phyloP scores from a whole-genome alignment of 2,113 vertebrate genomes.

The Labeo catla region DNA sequence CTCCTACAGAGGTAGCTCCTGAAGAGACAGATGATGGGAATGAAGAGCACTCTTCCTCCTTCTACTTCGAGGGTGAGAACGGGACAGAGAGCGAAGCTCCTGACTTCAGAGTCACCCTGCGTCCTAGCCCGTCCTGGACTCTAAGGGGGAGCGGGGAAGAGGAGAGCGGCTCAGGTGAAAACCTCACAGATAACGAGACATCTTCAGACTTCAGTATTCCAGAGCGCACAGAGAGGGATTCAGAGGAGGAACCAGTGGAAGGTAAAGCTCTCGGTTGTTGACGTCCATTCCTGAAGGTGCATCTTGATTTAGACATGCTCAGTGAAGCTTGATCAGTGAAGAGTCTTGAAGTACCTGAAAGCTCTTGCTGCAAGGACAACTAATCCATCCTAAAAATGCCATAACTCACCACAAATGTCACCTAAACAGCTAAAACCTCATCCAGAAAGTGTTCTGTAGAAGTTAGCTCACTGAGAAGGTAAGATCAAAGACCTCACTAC shows the following conservation, averaged over 20 bases:
- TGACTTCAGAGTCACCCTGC: slow-evolving; percentile 64
- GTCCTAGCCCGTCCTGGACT: slow-evolving; percentile 75
- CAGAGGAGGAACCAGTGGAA: slow-evolving; percentile 81
- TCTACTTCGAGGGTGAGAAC: slow-evolving; percentile 78
- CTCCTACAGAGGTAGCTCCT: slow-evolving; percentile 49
- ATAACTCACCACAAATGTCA: slow-evolving; percentile 43
- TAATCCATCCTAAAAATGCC: slow-evolving; percentile 50
- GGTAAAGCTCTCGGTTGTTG: slow-evolving; percentile 77
- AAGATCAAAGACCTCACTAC: slow-evolving; percentile 48
- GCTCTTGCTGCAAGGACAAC: slow-evolving; percentile 43
- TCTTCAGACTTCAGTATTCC: slow-evolving; percentile 96
- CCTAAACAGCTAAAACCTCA: slow-evolving; percentile 26
- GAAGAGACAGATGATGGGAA: slow-evolving; percentile 51
- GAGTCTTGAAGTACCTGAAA: slow-evolving; percentile 26
- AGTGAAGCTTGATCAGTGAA: slow-evolving; percentile 70
- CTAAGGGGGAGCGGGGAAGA: slow-evolving; percentile 80
- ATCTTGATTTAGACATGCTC: slow-evolving; percentile 71
- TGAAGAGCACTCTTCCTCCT: slow-evolving; percentile 72
- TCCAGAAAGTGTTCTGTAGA: slow-evolving; percentile 21
- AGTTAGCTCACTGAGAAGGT: slow-evolving; percentile 44
- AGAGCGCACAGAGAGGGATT: slow-evolving; percentile 82
- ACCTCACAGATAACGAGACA: slow-evolving; percentile 91
- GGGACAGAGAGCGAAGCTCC: slow-evolving; percentile 66
- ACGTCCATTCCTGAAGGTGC: slow-evolving; percentile 45
- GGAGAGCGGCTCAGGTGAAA: slow-evolving; percentile 92